Conservation (phyloP, 2,797 vertebrate genomes). For the Remorina albescens region DNA sequence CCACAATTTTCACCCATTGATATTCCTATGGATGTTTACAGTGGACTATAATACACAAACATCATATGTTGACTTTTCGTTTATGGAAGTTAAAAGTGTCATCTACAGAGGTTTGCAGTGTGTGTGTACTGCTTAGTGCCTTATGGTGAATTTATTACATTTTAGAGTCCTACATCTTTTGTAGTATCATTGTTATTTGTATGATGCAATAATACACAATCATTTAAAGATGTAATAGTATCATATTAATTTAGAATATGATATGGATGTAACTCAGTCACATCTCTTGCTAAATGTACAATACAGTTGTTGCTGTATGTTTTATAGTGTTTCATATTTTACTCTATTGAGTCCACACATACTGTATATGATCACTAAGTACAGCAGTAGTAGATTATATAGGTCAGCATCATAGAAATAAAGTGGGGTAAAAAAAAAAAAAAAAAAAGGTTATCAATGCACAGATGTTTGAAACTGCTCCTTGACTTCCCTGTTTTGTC, state of each 20-base stretch:
- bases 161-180: not conserved
- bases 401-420: not conserved
- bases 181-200: not conserved
- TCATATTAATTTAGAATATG: not conserved
- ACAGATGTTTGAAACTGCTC: no score
- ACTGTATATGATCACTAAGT: not conserved
- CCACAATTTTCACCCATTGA: not conserved
- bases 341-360: not conserved
- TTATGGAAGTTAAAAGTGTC: slow-evolving; percentile 9
- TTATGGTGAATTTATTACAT: slow-evolving; percentile 3
- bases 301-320: not conserved
- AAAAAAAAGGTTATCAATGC: not conserved
- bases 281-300: not conserved
- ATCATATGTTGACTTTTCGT: not conserved
- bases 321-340: not conserved
- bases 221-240: no score
- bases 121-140: not conserved
- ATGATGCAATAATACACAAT: not conserved
- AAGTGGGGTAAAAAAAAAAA: not conserved
- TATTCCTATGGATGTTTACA: not conserved
- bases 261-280: not conserved
- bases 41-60: no score
- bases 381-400: not conserved
- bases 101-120: not conserved
- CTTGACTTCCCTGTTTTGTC: not conserved